These are phyloP conservation scores for Leptinotarsa defecta DNA, from an alignment of 1,140 invertebrate species.

Conservation along the genomic window DNA sequence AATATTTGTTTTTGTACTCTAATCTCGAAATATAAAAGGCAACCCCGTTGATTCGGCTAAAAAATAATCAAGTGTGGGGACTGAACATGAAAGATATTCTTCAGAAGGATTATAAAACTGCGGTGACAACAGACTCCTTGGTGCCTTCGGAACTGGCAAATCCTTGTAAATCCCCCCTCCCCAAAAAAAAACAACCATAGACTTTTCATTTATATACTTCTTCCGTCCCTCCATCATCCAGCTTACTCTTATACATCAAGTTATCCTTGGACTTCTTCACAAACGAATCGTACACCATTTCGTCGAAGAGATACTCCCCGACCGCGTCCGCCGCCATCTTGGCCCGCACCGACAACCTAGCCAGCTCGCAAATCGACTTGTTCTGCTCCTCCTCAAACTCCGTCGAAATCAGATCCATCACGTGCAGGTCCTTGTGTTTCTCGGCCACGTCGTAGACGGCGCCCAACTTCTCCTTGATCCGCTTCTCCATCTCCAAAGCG, in stretches of 20 bases:
- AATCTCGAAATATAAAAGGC: no score
- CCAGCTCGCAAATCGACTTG: conserved; percentile 43
- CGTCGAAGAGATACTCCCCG: conserved; percentile 48
- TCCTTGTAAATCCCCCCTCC: no score
- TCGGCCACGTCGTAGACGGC: conserved; percentile 68
- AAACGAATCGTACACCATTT: conserved; percentile 41
- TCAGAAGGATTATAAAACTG: no score
- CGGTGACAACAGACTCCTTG: no score
- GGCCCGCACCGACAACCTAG: conserved; percentile 36
- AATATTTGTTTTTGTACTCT: no score
- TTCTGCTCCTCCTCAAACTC: conserved; percentile 70
- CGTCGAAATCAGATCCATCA: conserved; percentile 72
- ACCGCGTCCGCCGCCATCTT: conserved; percentile 37
- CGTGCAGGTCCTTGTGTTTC: conserved; percentile 68
- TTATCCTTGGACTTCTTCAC: conserved; percentile 36
- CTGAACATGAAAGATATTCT: no score
- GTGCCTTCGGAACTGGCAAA: no score
- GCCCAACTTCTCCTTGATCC: conserved; percentile 66
- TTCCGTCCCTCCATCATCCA: neutral
- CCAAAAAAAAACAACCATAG: neutral
- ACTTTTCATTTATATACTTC: conserved; percentile 23
- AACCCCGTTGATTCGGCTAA: no score
- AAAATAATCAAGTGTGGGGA: no score
- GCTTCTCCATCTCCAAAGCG: conserved; percentile 75
- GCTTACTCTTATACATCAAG: conserved; percentile 31